Base-by-base conservation (phyloP, 1,140 invertebrate genomes). In the Pemphigus obesinymphae region DNA sequence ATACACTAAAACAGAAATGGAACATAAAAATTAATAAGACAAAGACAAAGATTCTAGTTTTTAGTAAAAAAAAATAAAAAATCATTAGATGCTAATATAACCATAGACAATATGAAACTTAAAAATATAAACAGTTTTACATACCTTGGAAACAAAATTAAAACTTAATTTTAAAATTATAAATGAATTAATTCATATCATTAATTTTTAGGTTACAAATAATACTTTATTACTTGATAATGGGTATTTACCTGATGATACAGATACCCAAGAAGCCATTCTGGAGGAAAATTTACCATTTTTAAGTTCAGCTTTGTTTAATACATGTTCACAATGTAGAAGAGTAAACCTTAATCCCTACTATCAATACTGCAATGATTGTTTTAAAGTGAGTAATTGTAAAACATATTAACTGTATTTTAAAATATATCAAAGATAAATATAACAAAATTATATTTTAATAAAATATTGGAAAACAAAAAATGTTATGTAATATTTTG, bases 311-410 rank as follows among this genome's bases (percentile, higher is more conserved):
- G 11, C 5, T 29, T 20, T 10, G 43, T 80, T 63, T 80, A n/a
- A 63, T 45, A 80, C 37, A 4, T 80, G 76, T 29, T 4, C 20
- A 2, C 5, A n/a, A n/a, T 80, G 76, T 20, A 43, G 13, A 31
- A 61, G 63, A 80, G 13, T 43, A 63, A 80, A 80, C 23, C 15
- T 37, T 5, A 80, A 63, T 31, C 55, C 40, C 10, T 10, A 45
- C 45, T 80, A 63, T 43, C 76, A 80, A 48, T 80, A 43, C 15
- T 80, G 76, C 23, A 40, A 63, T 45, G 15, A 17, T 20, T 80
- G 76, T 80, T 80, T 80, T 20, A 80, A 6, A 8, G 76, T 80
- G 45, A 80, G 76, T 80, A 10, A 45, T 29, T 3, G 13, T 29
- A 8, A 70, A 45, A 45, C 43, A 11, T 45, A n/a, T 45, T 45